phyloP scores from a whole-genome alignment of 2,113 vertebrate genomes.

The Zosterops hypoxanthus region DNA sequence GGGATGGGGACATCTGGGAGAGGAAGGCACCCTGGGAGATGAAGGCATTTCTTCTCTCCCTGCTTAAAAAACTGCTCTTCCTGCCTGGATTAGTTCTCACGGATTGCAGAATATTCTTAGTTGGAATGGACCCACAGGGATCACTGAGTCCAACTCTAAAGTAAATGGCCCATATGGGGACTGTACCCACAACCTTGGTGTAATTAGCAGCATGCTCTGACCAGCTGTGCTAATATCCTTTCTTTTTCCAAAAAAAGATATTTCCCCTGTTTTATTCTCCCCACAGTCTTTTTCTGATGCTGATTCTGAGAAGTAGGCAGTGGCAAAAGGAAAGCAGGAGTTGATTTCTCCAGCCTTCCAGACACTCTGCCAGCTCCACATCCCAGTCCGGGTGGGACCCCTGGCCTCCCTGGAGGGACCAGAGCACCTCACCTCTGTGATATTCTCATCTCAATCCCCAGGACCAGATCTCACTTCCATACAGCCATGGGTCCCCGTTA shows the following conservation, averaged over 20 bases:
- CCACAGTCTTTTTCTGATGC: fast-evolving
- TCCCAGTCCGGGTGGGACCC: background rate
- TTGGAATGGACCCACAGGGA: background rate
- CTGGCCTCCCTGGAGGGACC: background rate
- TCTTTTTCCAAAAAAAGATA: background rate
- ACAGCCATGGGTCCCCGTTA: background rate
- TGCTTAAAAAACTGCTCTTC: background rate
- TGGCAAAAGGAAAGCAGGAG: background rate
- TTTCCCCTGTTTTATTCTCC: background rate
- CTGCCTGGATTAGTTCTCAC: background rate
- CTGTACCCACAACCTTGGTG: background rate
- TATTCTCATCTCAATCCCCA: background rate
- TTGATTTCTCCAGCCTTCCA: background rate
- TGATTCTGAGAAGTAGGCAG: background rate
- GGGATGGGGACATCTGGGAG: background rate
- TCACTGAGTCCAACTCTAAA: background rate
- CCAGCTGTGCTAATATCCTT: background rate
- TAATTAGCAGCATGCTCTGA: background rate
- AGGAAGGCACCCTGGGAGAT: background rate
- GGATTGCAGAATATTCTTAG: background rate
- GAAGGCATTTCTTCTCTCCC: background rate
- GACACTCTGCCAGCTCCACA: fast-evolving
- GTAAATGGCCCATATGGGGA: background rate
- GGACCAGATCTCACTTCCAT: background rate
- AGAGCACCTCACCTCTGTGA: background rate